Conservation (phyloP, 1,140 invertebrate genomes). For the Mya arenaria region DNA sequence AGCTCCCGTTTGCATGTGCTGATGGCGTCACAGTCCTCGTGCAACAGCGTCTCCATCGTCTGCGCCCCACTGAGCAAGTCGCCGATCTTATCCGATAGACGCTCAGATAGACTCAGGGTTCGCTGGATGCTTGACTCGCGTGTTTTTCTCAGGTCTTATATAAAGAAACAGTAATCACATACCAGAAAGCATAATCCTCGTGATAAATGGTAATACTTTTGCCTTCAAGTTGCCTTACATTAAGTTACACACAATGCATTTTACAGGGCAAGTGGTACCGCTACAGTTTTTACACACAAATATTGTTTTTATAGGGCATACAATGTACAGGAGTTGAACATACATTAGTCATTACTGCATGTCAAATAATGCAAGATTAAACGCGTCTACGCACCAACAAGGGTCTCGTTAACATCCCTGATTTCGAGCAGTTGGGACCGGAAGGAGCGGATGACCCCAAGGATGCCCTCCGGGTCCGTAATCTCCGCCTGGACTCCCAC, state of each 20-base stretch:
- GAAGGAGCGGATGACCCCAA: conserved; percentile 27
- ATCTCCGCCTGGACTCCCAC: conserved; percentile 17
- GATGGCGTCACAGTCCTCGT: neutral
- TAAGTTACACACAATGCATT: too few relatives aligned
- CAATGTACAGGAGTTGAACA: too few relatives aligned
- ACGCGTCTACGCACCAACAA: too few relatives aligned
- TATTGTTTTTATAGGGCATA: too few relatives aligned
- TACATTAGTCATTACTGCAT: too few relatives aligned
- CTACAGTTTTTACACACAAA: too few relatives aligned
- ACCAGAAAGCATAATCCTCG: too few relatives aligned
- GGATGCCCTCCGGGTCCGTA: conserved; percentile 40
- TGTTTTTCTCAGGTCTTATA: neutral
- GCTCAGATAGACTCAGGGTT: neutral
- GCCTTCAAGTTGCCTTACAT: too few relatives aligned
- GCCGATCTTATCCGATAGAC: neutral
- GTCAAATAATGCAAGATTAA: too few relatives aligned
- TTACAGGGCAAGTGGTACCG: too few relatives aligned
- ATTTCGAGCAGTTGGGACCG: conserved; percentile 10
- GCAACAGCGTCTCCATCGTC: neutral
- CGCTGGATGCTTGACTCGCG: neutral
- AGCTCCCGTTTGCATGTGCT: neutral
- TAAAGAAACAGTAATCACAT: too few relatives aligned
- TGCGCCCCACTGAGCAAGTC: neutral
- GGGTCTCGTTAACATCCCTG: neutral
- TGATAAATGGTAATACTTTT: too few relatives aligned